These are phyloP conservation scores for Tolmerus cingulatus DNA, from an alignment of 2,888 invertebrate genomes.

Conservation along the genomic window DNA sequence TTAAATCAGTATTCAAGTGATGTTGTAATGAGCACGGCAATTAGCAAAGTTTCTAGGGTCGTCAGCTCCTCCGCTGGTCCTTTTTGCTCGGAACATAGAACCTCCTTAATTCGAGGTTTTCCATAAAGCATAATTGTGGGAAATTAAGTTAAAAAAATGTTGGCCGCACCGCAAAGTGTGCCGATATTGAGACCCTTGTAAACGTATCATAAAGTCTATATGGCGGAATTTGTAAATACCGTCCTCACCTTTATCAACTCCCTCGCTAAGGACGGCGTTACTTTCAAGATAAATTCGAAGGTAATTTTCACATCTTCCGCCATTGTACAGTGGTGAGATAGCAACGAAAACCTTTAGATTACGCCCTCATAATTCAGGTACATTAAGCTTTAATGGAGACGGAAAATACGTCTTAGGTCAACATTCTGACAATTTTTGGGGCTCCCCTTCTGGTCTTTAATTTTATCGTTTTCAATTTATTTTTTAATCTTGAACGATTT, in stretches of 20 bases:
- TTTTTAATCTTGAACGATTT: neutral
- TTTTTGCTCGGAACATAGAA: neutral
- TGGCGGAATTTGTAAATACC: neutral
- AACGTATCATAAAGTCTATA: constrained; percentile 18
- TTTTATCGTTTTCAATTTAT: constrained; percentile 23
- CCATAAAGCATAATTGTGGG: constrained; percentile 5
- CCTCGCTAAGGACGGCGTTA: neutral
- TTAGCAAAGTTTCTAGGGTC: neutral
- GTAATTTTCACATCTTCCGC: constrained; percentile 19
- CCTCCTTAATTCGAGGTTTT: neutral
- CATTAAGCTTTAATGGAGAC: constrained; percentile 33
- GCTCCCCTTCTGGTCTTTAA: neutral
- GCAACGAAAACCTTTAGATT: neutral
- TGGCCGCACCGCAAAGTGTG: neutral
- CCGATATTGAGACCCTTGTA: constrained; percentile 20
- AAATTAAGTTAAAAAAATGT: constrained; percentile 21
- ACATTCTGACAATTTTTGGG: neutral
- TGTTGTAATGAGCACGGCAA: neutral
- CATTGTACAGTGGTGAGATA: neutral
- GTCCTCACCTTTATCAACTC: constrained; percentile 10
- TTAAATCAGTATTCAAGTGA: neutral
- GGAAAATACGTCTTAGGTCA: constrained; percentile 4
- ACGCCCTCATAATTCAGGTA: neutral
- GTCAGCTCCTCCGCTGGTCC: neutral
- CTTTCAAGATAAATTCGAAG: neutral